These are phyloP conservation scores for Amiota communis DNA, from an alignment of 2,888 invertebrate genomes.

Conservation along the genomic window DNA sequence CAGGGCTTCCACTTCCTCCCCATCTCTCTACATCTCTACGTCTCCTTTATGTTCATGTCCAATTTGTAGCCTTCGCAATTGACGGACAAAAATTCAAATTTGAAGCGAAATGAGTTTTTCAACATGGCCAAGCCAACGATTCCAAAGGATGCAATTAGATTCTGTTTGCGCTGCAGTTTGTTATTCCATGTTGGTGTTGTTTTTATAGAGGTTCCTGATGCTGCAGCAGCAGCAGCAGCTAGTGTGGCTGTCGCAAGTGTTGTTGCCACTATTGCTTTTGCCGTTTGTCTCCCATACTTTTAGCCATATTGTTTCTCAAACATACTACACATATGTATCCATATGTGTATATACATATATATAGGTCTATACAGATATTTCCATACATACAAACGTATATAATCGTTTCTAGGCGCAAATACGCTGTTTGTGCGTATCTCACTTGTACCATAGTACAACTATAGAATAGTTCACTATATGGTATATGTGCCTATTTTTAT, in stretches of 20 bases:
- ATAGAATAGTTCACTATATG: no score
- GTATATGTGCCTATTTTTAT: no score
- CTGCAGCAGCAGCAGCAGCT: slow-evolving; percentile 18
- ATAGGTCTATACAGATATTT: slow-evolving; percentile 1
- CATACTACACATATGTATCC: not conserved
- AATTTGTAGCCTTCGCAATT: slow-evolving; percentile 35
- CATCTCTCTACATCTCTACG: not conserved
- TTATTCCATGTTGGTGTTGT: slow-evolving; percentile 31
- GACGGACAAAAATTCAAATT: slow-evolving; percentile 48
- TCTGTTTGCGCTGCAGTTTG: slow-evolving; percentile 38
- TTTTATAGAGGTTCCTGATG: slow-evolving; percentile 23
- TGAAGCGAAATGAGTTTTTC: slow-evolving; percentile 46
- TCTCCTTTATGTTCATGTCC: slow-evolving; percentile 31
- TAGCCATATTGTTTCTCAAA: not conserved
- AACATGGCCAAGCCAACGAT: slow-evolving; percentile 24
- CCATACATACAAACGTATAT: not conserved
- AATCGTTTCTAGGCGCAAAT: no score
- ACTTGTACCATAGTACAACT: no score
- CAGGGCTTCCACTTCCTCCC: not conserved
- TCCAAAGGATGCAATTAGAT: slow-evolving; percentile 45
- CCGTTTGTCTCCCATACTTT: not conserved
- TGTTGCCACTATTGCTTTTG: slow-evolving; percentile 13
- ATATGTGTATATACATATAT: not conserved
- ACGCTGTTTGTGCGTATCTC: no score
- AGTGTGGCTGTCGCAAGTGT: not conserved